Percentiles rank a stretch among this genome's conserved stretches.
phyloP scores from a whole-genome alignment of 2,797 vertebrate genomes.

The Ctenochaetus hawaiiensis region DNA sequence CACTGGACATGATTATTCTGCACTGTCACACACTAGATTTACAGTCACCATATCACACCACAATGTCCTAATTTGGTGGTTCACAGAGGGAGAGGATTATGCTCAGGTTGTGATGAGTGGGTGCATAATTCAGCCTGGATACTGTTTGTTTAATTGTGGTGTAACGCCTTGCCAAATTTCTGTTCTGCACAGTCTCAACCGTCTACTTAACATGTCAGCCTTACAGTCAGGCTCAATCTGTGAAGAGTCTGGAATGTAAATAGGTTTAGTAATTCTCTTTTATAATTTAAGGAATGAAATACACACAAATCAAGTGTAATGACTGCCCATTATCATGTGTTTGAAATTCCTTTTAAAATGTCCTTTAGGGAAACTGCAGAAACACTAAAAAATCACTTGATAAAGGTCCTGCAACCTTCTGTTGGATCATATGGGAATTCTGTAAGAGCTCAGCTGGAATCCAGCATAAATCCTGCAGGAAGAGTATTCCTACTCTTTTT shows the following conservation, averaged over 20 bases:
- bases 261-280: constrained; percentile 14
- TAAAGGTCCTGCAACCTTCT: background rate
- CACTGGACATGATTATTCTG: constrained; percentile 36
- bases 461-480: background rate
- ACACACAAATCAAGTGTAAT: constrained; percentile 9
- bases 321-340: background rate
- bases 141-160: constrained; percentile 61
- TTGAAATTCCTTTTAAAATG: background rate
- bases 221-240: constrained; percentile 16
- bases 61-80: constrained; percentile 64
- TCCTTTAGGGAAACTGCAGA: background rate
- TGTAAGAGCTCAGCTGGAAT: background rate
- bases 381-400: too few species aligned
- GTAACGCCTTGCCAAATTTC: constrained; percentile 40
- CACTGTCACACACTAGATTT: constrained; percentile 42
- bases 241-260: constrained; percentile 24
- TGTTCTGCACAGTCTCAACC: constrained; percentile 60
- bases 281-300: constrained; percentile 14
- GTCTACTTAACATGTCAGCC: constrained; percentile 57
- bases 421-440: background rate
- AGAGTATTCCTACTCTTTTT: background rate
- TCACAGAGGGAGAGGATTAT: constrained; percentile 28
- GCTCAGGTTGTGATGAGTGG: constrained; percentile 27
- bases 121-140: constrained; percentile 54
- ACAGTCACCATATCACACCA: constrained; percentile 21